Percentiles rank a stretch among this genome's conserved stretches.
These are phyloP conservation scores for Hippoglossus stenolepis DNA, from an alignment of 2,113 vertebrate genomes.

Conservation along the genomic window DNA sequence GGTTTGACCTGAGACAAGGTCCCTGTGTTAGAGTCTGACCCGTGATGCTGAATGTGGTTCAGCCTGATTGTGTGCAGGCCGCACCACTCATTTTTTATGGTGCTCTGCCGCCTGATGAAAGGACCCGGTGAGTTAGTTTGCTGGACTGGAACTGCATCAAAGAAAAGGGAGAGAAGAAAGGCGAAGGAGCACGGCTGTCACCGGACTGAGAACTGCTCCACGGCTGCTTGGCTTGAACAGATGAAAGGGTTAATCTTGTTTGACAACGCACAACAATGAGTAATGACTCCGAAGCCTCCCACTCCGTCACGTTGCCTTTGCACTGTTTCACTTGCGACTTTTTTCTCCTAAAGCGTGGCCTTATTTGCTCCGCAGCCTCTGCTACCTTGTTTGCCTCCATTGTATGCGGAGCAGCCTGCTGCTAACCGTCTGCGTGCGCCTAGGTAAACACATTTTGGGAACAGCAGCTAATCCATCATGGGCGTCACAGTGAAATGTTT, in stretches of 20 bases:
- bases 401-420: conserved; percentile 36
- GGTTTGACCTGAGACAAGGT: conserved; percentile 12
- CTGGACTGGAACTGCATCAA: conserved; percentile 68
- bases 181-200: conserved; percentile 34
- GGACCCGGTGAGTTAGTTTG: conserved; percentile 46
- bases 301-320: conserved; percentile 15
- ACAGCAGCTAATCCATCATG: conserved; percentile 70
- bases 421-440: conserved; percentile 30
- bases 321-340: conserved; percentile 14
- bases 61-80: conserved; percentile 11
- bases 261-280: conserved; percentile 70
- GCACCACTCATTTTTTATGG: conserved; percentile 46
- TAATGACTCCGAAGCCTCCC: conserved; percentile 52
- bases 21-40: conserved; percentile 9
- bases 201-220: conserved; percentile 52
- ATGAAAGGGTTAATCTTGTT: conserved; percentile 73
- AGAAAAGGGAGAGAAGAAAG: conserved; percentile 60
- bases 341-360: conserved; percentile 38
- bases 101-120: conserved; percentile 56
- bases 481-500: conserved; percentile 55
- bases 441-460: conserved; percentile 66
- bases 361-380: conserved; percentile 38
- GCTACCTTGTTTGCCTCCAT: conserved; percentile 49
- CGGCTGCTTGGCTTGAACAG: conserved; percentile 49
- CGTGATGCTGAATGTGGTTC: conserved; percentile 15